Evolutionary conservation across 2,113 vertebrate genomes (phyloP).

Genomic region (Oncorhynchus clarkii): DNA sequence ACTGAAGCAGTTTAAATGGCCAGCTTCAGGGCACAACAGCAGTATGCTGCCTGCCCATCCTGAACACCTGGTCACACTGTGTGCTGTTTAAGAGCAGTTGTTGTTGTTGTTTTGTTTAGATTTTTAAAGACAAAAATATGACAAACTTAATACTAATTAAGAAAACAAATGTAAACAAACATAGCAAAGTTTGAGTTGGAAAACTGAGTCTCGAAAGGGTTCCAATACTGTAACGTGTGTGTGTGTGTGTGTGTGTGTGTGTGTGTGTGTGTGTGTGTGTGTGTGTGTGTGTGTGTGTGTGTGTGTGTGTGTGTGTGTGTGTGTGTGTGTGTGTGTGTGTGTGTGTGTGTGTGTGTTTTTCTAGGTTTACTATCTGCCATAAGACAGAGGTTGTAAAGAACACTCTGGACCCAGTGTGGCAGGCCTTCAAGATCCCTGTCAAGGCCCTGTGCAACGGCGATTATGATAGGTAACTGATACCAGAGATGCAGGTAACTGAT

Average conservation of each 20-base stretch:
- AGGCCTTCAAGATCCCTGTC: conserved; percentile 89
- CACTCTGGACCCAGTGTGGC: conserved; percentile 90
- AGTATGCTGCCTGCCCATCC: background rate
- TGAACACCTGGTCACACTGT: background rate
- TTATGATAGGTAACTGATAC: conserved; percentile 79
- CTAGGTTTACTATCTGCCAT: conserved; percentile 88
- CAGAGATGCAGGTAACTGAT: too few species aligned
- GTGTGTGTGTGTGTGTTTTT: background rate
- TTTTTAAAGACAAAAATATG: too few species aligned
- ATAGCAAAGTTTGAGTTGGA: too few species aligned
- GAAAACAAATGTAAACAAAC: too few species aligned
- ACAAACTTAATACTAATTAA: too few species aligned
- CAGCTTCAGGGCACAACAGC: conserved; percentile 30
- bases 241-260: conserved; percentile 37
- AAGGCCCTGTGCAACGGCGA: conserved; percentile 89
- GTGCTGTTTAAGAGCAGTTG: too few species aligned
- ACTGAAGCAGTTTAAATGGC: conserved; percentile 45
- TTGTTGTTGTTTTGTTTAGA: too few species aligned
- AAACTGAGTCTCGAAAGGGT: background rate
- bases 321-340: conserved; percentile 2
- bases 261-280: conserved; percentile 33
- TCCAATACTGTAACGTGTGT: background rate
- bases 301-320: conserved; percentile 11
- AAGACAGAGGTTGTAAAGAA: conserved; percentile 93
- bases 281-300: background rate